phyloP scores from a whole-genome alignment of 2,888 invertebrate genomes.

The Anorthoa munda region DNA sequence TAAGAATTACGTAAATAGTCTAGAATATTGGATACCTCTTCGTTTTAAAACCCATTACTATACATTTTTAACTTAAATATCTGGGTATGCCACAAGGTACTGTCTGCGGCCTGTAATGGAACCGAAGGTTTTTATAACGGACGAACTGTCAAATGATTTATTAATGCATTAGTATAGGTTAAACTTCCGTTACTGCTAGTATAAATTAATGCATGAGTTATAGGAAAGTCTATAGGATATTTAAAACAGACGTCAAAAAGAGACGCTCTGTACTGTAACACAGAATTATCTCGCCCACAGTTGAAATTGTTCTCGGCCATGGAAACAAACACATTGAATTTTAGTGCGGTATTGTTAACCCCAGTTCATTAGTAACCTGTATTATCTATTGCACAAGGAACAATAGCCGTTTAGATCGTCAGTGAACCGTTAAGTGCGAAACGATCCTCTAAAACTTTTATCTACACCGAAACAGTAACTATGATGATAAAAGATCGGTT shows the following conservation, averaged over 20 bases:
- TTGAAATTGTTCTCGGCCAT: slow-evolving; percentile 2
- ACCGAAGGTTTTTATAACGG: not conserved
- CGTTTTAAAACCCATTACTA: not conserved
- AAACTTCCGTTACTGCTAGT: not conserved
- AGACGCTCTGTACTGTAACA: not conserved
- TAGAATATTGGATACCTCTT: not conserved
- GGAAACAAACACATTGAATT: slow-evolving; percentile 25
- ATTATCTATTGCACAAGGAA: not conserved
- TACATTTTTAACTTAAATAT: not conserved
- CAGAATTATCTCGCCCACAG: slow-evolving; percentile 1
- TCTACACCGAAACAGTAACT: slow-evolving; percentile 10
- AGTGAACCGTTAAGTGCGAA: not conserved
- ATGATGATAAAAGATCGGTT: not conserved
- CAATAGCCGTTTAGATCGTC: slow-evolving; percentile 13
- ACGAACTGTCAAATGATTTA: slow-evolving; percentile 5
- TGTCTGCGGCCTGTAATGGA: not conserved
- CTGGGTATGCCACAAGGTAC: not conserved
- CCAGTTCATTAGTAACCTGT: slow-evolving; percentile 2
- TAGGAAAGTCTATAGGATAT: not conserved
- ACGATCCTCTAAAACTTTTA: slow-evolving; percentile 6
- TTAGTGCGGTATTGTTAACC: slow-evolving; percentile 11
- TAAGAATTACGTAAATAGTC: not conserved
- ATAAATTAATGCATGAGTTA: slow-evolving; percentile 2
- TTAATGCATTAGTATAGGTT: too few relatives aligned
- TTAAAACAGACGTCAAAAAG: not conserved